Conservation (phyloP, 1,140 invertebrate genomes). For the Atopsyche davidsoni region DNA sequence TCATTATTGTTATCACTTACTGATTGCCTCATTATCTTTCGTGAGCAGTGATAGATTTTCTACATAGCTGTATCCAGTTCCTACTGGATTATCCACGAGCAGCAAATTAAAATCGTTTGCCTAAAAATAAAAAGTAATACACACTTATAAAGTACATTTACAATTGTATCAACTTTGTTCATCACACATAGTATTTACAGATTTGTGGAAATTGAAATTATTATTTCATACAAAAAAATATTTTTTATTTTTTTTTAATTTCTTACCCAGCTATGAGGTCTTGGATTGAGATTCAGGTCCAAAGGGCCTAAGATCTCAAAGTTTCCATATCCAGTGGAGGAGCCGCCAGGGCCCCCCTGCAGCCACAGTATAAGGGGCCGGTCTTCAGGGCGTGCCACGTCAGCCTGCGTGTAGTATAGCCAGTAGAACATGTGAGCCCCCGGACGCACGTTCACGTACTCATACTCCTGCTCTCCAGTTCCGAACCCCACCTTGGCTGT, state of each 20-base stretch:
- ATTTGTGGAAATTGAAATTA: no score
- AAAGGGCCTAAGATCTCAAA: slow-evolving; percentile 72
- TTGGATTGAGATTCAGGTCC: slow-evolving; percentile 55
- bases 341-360: slow-evolving; percentile 69
- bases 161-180: neutral
- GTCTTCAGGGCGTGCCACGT: slow-evolving; percentile 51
- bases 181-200: no score
- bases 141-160: neutral
- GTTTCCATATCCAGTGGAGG: slow-evolving; percentile 72
- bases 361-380: slow-evolving; percentile 72
- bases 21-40: slow-evolving; percentile 64
- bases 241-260: slow-evolving; percentile 1
- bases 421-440: slow-evolving; percentile 79
- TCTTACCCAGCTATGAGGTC: slow-evolving; percentile 69
- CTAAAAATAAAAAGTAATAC: slow-evolving; percentile 40
- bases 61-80: slow-evolving; percentile 81
- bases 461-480: slow-evolving; percentile 38
- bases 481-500: slow-evolving; percentile 33
- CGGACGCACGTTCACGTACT: slow-evolving; percentile 54
- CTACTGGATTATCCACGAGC: slow-evolving; percentile 86
- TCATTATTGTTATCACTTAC: slow-evolving; percentile 29
- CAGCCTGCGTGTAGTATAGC: slow-evolving; percentile 70
- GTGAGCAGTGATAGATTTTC: slow-evolving; percentile 52
- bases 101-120: slow-evolving; percentile 71
- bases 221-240: no score